These are phyloP conservation scores for Nemotelus nigrinus DNA, from an alignment of 2,888 invertebrate genomes.

Conservation along the genomic window DNA sequence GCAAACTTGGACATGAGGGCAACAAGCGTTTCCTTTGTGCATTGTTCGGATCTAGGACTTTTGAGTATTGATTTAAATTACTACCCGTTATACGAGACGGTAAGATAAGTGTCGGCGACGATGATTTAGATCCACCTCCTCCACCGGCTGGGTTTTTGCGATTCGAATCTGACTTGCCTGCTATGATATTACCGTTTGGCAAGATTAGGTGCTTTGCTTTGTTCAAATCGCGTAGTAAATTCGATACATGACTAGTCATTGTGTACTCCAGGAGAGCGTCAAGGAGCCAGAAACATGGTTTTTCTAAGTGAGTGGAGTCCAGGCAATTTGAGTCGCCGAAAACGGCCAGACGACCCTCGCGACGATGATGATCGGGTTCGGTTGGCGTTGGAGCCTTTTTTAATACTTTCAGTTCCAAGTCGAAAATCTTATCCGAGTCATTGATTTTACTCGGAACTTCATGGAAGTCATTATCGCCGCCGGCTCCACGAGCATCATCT, in stretches of 20 bases:
- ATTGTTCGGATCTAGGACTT: slow-evolving; percentile 77
- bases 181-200: slow-evolving; percentile 44
- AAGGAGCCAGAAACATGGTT: slow-evolving; percentile 92
- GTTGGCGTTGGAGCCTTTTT: slow-evolving; percentile 41
- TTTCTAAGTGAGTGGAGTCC: slow-evolving; percentile 86
- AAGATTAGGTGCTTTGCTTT: slow-evolving; percentile 61
- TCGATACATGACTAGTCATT: slow-evolving; percentile 80
- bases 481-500: slow-evolving; percentile 48
- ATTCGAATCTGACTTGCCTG: background rate
- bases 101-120: slow-evolving; percentile 56
- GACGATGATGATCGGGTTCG: slow-evolving; percentile 21
- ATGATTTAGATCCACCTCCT: no score
- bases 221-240: slow-evolving; percentile 76
- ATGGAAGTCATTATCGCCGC: slow-evolving; percentile 50
- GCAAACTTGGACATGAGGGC: slow-evolving; percentile 72
- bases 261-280: slow-evolving; percentile 91
- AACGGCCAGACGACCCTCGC: slow-evolving; percentile 80
- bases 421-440: slow-evolving; percentile 41
- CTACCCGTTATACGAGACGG: slow-evolving; percentile 84
- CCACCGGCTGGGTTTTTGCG: background rate
- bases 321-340: slow-evolving; percentile 98
- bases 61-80: slow-evolving; percentile 80
- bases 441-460: slow-evolving; percentile 46
- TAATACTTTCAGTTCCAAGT: slow-evolving; percentile 46
- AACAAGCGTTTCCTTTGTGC: slow-evolving; percentile 73